phyloP scores from a whole-genome alignment of 2,888 invertebrate genomes.

The Drosophila maculinotata region DNA sequence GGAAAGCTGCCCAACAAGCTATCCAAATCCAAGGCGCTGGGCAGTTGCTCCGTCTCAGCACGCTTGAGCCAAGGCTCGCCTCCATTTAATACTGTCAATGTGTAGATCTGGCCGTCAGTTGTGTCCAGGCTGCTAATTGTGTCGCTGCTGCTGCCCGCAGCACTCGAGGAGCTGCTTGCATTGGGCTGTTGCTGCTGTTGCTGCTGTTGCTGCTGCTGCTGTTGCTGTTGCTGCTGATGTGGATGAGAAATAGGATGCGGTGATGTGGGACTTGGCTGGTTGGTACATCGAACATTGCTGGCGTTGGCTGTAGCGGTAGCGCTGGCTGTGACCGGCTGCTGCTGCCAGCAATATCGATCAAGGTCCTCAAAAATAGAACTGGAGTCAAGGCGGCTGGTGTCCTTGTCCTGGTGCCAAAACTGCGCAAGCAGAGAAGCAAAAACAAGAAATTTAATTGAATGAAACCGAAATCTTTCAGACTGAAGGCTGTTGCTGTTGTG shows the following conservation, averaged over 20 bases:
- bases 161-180: constrained; percentile 70
- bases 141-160: constrained; percentile 74
- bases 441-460: not conserved
- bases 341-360: constrained; percentile 93
- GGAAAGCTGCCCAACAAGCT: constrained; percentile 91
- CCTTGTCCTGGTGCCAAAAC: constrained; percentile 86
- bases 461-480: not conserved
- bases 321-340: constrained; percentile 86
- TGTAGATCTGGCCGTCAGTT: constrained; percentile 93
- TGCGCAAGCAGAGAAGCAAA: constrained; percentile 37
- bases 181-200: constrained; percentile 65
- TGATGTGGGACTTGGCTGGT: constrained; percentile 68
- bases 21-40: constrained; percentile 90
- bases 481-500: too few relatives aligned
- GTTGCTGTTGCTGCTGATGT: constrained; percentile 43
- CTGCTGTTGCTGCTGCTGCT: constrained; percentile 47
- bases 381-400: constrained; percentile 89
- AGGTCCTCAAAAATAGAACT: constrained; percentile 92
- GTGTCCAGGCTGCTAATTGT: constrained; percentile 85
- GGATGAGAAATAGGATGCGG: constrained; percentile 52
- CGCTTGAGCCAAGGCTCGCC: constrained; percentile 89
- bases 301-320: constrained; percentile 81
- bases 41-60: constrained; percentile 86
- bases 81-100: constrained; percentile 93
- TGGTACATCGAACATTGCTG: constrained; percentile 83